Base-by-base conservation (phyloP, 2,113 vertebrate species). In the Mus spicilegus region DNA sequence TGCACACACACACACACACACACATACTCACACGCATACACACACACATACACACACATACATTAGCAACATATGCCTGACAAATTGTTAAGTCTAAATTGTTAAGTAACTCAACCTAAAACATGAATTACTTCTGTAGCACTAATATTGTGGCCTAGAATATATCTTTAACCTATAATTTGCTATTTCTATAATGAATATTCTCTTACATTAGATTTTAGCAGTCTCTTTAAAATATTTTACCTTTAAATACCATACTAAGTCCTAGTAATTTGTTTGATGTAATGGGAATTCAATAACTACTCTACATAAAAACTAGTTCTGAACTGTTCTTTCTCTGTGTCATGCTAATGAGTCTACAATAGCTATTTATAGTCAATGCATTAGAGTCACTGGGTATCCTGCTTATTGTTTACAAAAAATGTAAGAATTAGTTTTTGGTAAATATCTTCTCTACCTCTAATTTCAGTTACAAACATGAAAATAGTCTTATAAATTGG, bases 401-500 rank as follows among this genome's bases (percentile, higher is more conserved):
- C 24, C 91, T 61, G 93, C 7, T 93, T 67, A 82, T 69, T 20
- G 75, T 94, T 75, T 94, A 61, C 19, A 88, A 77, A 61, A 42
- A 73, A 87, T 89, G 28, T 67, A 58, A 91, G 33, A 75, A 72
- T 13, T 56, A 61, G 26, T 49, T 94, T 75, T 19, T 80, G 1
- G 12, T 70, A 87, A 91, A 54, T 11, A 54, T 95, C n/a, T 85
- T 58, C 73, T 93, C 70, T 54, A 36, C 20, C 61, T 91, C 61
- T 46, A 85, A 87, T 94, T 78, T 58, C 84, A 96, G 28, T n/a
- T 46, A 76, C 16, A 95, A 73, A 96, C 82, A 73, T n/a, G 30
- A 94, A 22, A 87, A 10, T 28, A 58, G 1, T 80, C 2, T 58
- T 69, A 87, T 7, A 69, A 70, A 26, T 56, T 67, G 42, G 20